A percentile compares a stretch with the other conserved stretches of the same genome.
These are phyloP conservation scores for Ophion slaviceki DNA, from an alignment of 2,888 invertebrate genomes.

Conservation along the genomic window DNA sequence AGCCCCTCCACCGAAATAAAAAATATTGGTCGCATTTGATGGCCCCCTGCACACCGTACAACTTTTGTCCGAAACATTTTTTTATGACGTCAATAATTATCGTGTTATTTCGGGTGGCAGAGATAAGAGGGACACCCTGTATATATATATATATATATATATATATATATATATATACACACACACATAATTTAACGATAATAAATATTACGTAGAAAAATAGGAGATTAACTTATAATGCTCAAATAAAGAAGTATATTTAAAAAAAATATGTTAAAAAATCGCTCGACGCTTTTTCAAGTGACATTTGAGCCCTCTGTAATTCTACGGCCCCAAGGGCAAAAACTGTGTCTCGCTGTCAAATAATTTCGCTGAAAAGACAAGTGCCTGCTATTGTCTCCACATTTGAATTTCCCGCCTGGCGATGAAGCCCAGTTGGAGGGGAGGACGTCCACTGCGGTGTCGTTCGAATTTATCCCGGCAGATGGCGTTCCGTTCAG, in stretches of 20 bases:
- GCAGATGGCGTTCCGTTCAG: slow-evolving; percentile 46
- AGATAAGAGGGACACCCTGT: too few species aligned
- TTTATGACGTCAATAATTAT: too few species aligned
- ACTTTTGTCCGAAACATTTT: too few species aligned
- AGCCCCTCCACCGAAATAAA: too few species aligned
- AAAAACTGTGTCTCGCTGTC: background rate
- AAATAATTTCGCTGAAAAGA: background rate
- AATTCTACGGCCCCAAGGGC: background rate
- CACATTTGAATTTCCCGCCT: slow-evolving; percentile 52
- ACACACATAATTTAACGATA: too few species aligned
- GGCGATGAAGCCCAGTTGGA: background rate
- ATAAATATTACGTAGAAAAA: slow-evolving; percentile 67
- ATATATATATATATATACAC: too few species aligned
- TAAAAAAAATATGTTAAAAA: slow-evolving; percentile 50
- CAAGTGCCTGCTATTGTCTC: background rate
- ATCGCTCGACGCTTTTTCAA: background rate
- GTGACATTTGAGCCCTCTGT: background rate
- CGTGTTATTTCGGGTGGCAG: too few species aligned
- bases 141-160: too few species aligned
- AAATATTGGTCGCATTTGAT: too few species aligned
- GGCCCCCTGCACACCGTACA: too few species aligned
- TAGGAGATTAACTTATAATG: slow-evolving; percentile 76
- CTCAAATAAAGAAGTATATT: slow-evolving; percentile 73
- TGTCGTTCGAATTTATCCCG: slow-evolving; percentile 4
- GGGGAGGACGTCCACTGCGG: background rate